Base-by-base conservation (phyloP, 2,888 invertebrate genomes). In the Drosophila mulleri region DNA sequence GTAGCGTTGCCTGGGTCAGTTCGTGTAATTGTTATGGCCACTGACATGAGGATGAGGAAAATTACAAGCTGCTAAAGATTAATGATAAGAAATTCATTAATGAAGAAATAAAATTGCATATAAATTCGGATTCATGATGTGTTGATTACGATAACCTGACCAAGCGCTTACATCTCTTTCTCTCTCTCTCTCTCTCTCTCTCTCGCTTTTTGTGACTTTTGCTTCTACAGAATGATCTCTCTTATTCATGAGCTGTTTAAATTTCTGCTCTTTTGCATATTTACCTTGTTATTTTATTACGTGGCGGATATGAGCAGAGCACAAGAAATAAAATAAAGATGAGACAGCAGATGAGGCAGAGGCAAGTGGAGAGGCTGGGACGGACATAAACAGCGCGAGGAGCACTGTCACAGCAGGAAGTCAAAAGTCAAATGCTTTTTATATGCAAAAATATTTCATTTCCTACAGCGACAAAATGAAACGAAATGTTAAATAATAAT, bases 381-480 rank as follows among this genome's bases (percentile, higher is more conserved):
- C 66, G 69, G 67, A 67, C 66, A 84, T 82, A 89, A 89, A 89
- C 74, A 89, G 88, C 73, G 73, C 67, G 76, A 88, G 82, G 39
- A 86, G 85, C 86, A 86, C 85, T 89, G 89, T 89, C 89, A 85
- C 86, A 86, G 86, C 88, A 75, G 78, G 86, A 79, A 88, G 79
- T 84, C 88, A 64, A 88, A 77, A 88, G 79, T 84, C 88, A 64
- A 86, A 86, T 86, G 78, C 82, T 88, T 88, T 86, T 86, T 82
- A 88, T 89, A 89, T 86, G 86, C 88, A 89, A 86, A 89, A 88
- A 86, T 86, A 88, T 85, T 88, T 89, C 89, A 88, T 86, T 89
- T 86, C 83, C 88, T 88, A 70, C 89, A 80, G 77, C 76, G 67
- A 61, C 67, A 65, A 71, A 78, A 81, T 78, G 63, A 81, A 76